Base-by-base conservation (phyloP, 1,140 invertebrate genomes). In the Augochlora pura region DNA sequence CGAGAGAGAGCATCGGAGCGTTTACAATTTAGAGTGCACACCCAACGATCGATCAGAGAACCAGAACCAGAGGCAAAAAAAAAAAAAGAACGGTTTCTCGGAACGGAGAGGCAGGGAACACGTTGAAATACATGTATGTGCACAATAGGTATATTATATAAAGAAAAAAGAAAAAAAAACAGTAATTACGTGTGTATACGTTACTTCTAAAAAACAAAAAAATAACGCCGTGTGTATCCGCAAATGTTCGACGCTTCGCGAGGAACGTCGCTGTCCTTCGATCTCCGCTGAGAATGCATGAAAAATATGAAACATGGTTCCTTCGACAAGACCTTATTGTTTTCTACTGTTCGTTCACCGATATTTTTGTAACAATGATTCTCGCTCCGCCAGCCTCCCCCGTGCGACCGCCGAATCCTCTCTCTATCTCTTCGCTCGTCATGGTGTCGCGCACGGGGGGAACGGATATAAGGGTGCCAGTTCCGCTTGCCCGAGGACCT, bases 111-210 rank as follows among this genome's bases (percentile, higher is more conserved):
- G 64, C 54, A 6, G 46, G 57, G 54, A 74, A 32, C 54, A 63
- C 80, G 63, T 70, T 73, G 72, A 72, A 78, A 77, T 84, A 84
- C 64, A 73, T 86, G 65, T 87, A 86, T 79, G 76, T 86, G 85
- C 84, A 87, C 85, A 84, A 84, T 84, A 86, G 82, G 59, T 75
- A 73, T 80, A 71, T 52, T 46, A 46, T 46, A 46, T 46, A 46
- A 9, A 46, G 0, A 46, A 10, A 46, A 46, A 10, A 16, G 49
- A 14, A 14, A 49, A 49, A 14, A 49, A 14, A 14, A 18, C 63
- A 63, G 46, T 64, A 82, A 85, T 79, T 86, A 85, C 68, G 64
- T 86, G 84, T 86, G 84, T 86, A 86, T 80, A 82, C 81, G 84
- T 85, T 85, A 85, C 32, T 81, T 49, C 77, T 32, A 32, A 32